Percentiles rank a stretch among this genome's conserved stretches.
These are phyloP conservation scores for Cancer borealis DNA, from an alignment of 2,888 invertebrate species.

Conservation along the genomic window DNA sequence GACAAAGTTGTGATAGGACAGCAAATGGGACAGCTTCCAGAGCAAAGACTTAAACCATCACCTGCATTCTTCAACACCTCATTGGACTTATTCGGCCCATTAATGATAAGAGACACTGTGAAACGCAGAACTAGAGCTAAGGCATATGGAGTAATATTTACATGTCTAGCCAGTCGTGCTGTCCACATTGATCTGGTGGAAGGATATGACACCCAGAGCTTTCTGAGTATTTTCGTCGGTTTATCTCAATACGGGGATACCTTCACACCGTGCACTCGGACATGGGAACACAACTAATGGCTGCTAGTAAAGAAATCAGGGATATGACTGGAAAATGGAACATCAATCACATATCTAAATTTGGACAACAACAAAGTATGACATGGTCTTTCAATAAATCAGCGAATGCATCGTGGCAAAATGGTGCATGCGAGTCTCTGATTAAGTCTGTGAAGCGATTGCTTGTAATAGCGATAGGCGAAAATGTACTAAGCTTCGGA, in stretches of 20 bases:
- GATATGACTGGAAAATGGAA: not conserved
- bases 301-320: conserved; percentile 18
- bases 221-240: not conserved
- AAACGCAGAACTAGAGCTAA: not conserved
- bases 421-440: not conserved
- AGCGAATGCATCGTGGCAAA: conserved; percentile 33
- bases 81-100: conserved; percentile 10
- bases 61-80: not conserved
- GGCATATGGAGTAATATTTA: conserved; percentile 44
- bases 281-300: not conserved
- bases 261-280: not conserved
- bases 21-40: conserved; percentile 28
- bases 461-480: not conserved
- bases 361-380: not conserved
- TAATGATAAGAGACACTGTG: not conserved
- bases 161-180: not conserved
- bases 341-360: not conserved
- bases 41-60: conserved; percentile 8
- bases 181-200: conserved; percentile 1
- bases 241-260: not conserved
- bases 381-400: conserved; percentile 46
- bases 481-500: not conserved
- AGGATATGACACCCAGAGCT: conserved; percentile 26
- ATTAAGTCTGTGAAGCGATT: conserved; percentile 44
- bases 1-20: not conserved